phyloP scores from a whole-genome alignment of 2,888 invertebrate genomes.

The Lasioglossum leucozonium region DNA sequence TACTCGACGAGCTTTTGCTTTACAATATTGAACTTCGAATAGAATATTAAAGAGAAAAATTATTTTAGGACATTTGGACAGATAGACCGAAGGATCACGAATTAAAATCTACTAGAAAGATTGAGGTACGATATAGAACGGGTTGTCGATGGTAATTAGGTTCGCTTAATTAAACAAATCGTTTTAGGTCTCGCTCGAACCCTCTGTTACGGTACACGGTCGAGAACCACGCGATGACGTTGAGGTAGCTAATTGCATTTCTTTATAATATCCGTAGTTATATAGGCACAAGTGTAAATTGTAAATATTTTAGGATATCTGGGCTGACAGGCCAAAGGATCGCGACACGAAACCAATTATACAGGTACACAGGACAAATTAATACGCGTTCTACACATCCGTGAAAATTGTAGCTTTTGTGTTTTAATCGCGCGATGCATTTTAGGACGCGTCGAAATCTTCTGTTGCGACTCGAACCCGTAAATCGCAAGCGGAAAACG shows the following conservation, averaged over 20 bases:
- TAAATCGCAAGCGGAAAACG: neutral
- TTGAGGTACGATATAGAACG: neutral
- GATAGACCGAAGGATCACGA: no score
- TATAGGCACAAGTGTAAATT: neutral
- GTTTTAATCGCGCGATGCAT: neutral
- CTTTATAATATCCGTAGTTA: no score
- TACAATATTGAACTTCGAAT: no score
- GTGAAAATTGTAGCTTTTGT: neutral
- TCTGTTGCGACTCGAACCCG: neutral
- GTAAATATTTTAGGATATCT: slow-evolving; percentile 41
- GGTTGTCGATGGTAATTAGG: neutral
- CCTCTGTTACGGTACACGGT: no score
- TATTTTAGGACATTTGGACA: no score
- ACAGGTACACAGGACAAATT: slow-evolving; percentile 19
- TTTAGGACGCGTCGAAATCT: neutral
- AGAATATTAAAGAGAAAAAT: no score
- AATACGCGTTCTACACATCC: neutral
- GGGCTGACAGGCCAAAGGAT: slow-evolving; percentile 21
- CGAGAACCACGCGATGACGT: no score
- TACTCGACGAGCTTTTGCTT: no score
- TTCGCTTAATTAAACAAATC: no score
- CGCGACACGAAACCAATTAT: slow-evolving; percentile 17
- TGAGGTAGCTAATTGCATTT: no score
- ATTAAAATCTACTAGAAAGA: no score
- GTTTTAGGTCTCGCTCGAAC: no score